Percentiles rank a stretch among this genome's conserved stretches.
Conservation (phyloP, 2,888 invertebrate species). For the Boloria euphrosyne region DNA sequence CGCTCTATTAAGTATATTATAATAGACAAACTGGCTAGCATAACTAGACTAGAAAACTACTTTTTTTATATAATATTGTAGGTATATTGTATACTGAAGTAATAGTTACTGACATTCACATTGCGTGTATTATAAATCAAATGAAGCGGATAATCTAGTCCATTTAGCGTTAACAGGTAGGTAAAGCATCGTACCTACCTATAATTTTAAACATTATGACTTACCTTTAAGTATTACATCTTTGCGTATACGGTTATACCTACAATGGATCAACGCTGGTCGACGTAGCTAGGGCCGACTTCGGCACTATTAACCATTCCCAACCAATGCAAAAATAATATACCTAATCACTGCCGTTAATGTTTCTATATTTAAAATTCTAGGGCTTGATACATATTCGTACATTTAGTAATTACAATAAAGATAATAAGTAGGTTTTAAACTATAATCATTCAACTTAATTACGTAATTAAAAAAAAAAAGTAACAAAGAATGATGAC, state of each 20-base stretch:
- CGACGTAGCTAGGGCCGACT: too few relatives aligned
- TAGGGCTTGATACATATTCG: too few relatives aligned
- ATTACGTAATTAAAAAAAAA: too few relatives aligned
- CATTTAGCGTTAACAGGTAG: background rate
- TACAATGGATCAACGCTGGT: too few relatives aligned
- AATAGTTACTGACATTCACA: background rate
- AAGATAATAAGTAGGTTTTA: too few relatives aligned
- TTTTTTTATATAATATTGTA: background rate
- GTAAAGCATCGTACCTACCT: background rate
- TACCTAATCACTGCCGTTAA: background rate
- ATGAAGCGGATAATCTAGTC: background rate
- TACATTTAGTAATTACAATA: too few relatives aligned
- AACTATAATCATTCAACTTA: too few relatives aligned
- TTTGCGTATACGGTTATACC: too few relatives aligned
- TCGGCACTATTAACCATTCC: too few relatives aligned
- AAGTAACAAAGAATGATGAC: too few relatives aligned
- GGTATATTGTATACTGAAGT: background rate
- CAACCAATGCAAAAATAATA: too few relatives aligned
- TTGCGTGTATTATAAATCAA: background rate
- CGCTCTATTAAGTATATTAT: background rate
- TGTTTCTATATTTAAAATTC: background rate
- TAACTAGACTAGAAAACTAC: conserved; percentile 8
- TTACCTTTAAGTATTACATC: background rate
- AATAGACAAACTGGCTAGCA: background rate
- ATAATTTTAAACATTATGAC: too few relatives aligned